A percentile compares a stretch with the other conserved stretches of the same genome.
Conservation (phyloP, 2,888 invertebrate species). For the Hypomecis atomaria region DNA sequence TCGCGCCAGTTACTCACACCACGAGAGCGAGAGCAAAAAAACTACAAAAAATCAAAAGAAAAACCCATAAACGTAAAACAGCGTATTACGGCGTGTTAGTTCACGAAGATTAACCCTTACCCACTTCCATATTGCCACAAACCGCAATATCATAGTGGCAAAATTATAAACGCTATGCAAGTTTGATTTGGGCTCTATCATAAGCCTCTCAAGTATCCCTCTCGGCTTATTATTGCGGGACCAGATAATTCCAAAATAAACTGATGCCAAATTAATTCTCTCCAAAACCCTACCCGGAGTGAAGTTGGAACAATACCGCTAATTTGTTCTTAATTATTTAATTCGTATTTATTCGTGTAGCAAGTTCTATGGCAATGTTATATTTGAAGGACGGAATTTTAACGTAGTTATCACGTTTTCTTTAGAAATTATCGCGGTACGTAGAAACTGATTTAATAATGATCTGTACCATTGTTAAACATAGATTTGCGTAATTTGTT, state of each 20-base stretch:
- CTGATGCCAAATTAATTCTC: conserved; percentile 38
- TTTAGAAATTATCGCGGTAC: no score
- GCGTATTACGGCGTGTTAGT: neutral
- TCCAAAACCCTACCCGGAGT: conserved; percentile 36
- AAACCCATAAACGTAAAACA: no score
- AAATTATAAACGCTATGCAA: conserved; percentile 24
- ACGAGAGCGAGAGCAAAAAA: no score
- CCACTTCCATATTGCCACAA: conserved; percentile 2
- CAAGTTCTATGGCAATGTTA: conserved; percentile 4
- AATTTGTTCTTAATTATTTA: conserved; percentile 32
- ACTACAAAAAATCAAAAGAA: no score
- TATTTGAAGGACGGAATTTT: neutral
- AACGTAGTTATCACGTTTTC: no score
- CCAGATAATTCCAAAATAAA: conserved; percentile 39
- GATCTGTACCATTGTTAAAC: no score
- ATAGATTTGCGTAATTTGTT: no score
- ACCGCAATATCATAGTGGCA: conserved; percentile 12
- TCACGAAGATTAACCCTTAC: neutral
- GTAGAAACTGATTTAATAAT: no score
- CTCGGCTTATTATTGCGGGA: conserved; percentile 32
- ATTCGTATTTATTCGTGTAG: neutral
- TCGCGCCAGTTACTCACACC: no score
- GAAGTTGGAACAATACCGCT: conserved; percentile 39
- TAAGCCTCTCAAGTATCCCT: conserved; percentile 24
- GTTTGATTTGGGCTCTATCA: conserved; percentile 22